These are phyloP conservation scores for Lepidocyrtoides sp. DNA, from an alignment of 2,888 invertebrate species.

Conservation along the genomic window DNA sequence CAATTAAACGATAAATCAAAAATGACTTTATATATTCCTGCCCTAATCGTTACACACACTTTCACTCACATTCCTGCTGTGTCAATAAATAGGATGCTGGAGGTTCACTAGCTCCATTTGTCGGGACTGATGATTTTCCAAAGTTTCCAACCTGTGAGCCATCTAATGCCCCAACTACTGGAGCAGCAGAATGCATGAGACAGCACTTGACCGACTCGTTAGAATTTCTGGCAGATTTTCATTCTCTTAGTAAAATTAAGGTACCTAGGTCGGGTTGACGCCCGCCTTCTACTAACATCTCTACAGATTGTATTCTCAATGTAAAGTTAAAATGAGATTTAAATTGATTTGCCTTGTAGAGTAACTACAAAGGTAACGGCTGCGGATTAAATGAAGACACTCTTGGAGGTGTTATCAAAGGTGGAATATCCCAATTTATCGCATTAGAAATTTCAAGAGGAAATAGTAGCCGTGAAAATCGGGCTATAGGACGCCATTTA, in stretches of 20 bases:
- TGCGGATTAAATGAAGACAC: slow-evolving; percentile 97
- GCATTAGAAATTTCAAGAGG: slow-evolving; percentile 97
- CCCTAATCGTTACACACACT: too few relatives aligned
- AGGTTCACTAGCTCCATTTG: slow-evolving; percentile 93
- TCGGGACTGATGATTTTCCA: slow-evolving; percentile 89
- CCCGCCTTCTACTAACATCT: too few relatives aligned
- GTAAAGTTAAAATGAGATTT: too few relatives aligned
- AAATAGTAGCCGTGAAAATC: slow-evolving; percentile 93
- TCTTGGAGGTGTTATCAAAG: slow-evolving; percentile 97
- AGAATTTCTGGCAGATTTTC: slow-evolving; percentile 98
- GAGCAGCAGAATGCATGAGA: slow-evolving; percentile 97
- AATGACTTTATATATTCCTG: too few relatives aligned
- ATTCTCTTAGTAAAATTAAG: slow-evolving; percentile 98
- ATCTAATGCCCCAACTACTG: slow-evolving; percentile 88
- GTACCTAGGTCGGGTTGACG: too few relatives aligned
- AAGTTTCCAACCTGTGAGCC: slow-evolving; percentile 87
- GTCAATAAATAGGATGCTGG: slow-evolving; percentile 96
- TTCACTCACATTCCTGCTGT: too few relatives aligned
- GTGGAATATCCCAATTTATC: slow-evolving; percentile 96
- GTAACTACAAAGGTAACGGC: slow-evolving; percentile 90
- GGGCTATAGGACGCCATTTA: slow-evolving; percentile 93
- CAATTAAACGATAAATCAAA: too few relatives aligned
- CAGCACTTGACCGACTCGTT: slow-evolving; percentile 97
- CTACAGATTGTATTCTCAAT: too few relatives aligned
- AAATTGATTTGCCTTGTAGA: slow-evolving; percentile 87